Base-by-base conservation (phyloP, 2,888 invertebrate species). In the Scelioninae gen. 1 region DNA sequence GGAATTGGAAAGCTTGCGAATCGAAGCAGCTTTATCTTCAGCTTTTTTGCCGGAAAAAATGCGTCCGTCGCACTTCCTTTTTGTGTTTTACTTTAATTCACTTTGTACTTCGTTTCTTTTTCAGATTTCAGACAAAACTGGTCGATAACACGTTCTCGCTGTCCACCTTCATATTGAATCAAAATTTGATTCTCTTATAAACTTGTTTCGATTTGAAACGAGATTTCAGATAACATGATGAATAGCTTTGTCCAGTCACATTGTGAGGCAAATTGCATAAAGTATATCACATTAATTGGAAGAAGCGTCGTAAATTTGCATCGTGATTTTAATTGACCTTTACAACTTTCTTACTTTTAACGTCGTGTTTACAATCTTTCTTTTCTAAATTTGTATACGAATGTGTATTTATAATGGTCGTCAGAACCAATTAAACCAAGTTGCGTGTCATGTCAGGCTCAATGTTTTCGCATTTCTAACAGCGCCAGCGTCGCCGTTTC, bases 391-490 rank as follows among this genome's bases (percentile, higher is more conserved):
- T 76, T 76, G 79, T 80, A 76, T 69, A 56, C 32, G 49, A 49
- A 49, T 55, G 65, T 76, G 76, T 76, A 55, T 72, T 49, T 82
- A 72, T 68, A 82, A 82, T 83, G 56, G 72, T 76, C 83, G 80
- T 80, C 83, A 75, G 79, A 76, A 83, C 79, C 83, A 84, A 84
- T 84, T 84, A 84, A 84, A 60, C 69, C 80, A 11, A 77, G 77
- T 77, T 81, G 77, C 83, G 80, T 77, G 83, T 81, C 80, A 81
- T 69, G 80, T 74, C 68, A 68, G 55, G 69, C 80, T 80, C 80
- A 63, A 77, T 81, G 83, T 84, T 80, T 84, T 80, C 83, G 83
- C 83, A 69, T 83, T 83, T 83, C 83, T 68, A 80, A 76, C 47
- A 76, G 68, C 83, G 79, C 83, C 58, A 76, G 72, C 72, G 79